Evolutionary conservation across 2,797 vertebrate genomes (phyloP).

Genomic region (Pseudomugil gertrudae): DNA sequence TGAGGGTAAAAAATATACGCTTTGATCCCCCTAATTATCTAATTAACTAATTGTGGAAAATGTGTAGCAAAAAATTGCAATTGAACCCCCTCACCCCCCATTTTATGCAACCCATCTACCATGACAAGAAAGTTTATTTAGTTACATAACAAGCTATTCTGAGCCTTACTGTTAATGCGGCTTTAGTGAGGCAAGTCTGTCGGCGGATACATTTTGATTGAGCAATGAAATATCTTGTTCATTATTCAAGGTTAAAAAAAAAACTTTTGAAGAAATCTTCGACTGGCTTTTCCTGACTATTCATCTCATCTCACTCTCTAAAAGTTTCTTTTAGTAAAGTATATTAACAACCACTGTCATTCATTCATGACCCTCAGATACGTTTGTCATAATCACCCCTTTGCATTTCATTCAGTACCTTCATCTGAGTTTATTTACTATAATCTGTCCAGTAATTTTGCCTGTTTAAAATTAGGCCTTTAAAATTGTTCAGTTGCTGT

Average conservation of each 20-base stretch:
- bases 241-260: background rate
- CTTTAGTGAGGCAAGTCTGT: background rate
- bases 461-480: conserved; percentile 33
- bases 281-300: background rate
- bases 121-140: conserved; percentile 46
- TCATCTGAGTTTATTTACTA: background rate
- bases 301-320: background rate
- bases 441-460: background rate
- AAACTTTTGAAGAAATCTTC: background rate
- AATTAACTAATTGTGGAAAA: conserved; percentile 73
- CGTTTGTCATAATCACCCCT: background rate
- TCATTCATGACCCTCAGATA: background rate
- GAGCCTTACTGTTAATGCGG: background rate
- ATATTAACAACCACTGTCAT: background rate
- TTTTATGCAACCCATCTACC: conserved; percentile 49
- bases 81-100: conserved; percentile 49
- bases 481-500: conserved; percentile 54
- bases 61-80: conserved; percentile 47
- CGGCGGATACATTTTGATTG: background rate
- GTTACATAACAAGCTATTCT: conserved; percentile 60
- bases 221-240: background rate
- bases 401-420: background rate
- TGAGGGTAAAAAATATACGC: conserved; percentile 55
- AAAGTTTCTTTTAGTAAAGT: background rate
- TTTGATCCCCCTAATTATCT: conserved; percentile 71